Evolutionary conservation across 37 sponge, comb jelly and placozoan species (phyloP).

Genomic region (Crambe crambe): DNA sequence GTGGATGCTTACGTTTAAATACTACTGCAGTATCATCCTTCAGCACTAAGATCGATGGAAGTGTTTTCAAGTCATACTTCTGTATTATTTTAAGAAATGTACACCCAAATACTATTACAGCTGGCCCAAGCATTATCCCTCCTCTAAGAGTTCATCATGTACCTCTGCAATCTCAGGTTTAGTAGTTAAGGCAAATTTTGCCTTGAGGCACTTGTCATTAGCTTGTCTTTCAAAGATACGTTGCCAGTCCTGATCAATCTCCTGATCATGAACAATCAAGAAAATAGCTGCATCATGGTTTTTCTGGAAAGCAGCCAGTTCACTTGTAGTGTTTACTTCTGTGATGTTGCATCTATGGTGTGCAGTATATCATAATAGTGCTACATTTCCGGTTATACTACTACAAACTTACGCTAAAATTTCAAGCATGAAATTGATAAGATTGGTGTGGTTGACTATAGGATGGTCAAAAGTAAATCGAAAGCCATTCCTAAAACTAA

Average conservation of each 20-base stretch:
- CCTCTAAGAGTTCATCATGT: too few species aligned
- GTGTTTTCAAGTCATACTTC: constrained; percentile 13
- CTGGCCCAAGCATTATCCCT: too few species aligned
- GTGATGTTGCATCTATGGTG: constrained; percentile 5
- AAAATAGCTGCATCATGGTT: constrained; percentile 51
- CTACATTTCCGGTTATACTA: too few species aligned
- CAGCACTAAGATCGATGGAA: constrained; percentile 43
- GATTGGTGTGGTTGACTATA: neutral
- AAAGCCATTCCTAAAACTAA: neutral
- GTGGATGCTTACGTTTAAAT: constrained; percentile 31
- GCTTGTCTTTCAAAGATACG: constrained; percentile 20
- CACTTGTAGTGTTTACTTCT: constrained; percentile 20
- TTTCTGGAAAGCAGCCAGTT: constrained; percentile 29
- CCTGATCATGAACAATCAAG: constrained; percentile 32
- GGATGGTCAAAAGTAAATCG: neutral
- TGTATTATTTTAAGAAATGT: too few species aligned
- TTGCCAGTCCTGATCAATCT: constrained; percentile 51
- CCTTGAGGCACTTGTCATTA: constrained; percentile 25
- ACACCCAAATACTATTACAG: too few species aligned
- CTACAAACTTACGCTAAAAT: constrained; percentile 2
- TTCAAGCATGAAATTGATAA: constrained; percentile 1
- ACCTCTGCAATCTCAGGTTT: constrained; percentile 38
- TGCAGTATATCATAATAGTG: too few species aligned
- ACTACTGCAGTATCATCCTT: constrained; percentile 35
- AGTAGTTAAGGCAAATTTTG: constrained; percentile 40